Conservation (phyloP, 2,797 vertebrate genomes). For the Mallotus villosus region DNA sequence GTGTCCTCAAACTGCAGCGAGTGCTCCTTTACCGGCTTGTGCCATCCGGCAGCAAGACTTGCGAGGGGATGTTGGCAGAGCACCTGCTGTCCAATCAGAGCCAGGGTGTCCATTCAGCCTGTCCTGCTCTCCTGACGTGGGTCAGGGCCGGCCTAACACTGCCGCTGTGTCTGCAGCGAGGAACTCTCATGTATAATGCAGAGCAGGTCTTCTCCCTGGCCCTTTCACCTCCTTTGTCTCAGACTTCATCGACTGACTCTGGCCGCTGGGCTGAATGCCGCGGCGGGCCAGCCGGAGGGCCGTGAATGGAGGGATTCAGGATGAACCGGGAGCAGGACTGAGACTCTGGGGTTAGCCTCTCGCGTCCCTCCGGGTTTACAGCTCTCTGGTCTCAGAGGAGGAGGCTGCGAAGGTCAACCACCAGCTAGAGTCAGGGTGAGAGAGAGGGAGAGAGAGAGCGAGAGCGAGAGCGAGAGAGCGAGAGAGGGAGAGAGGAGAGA, state of each 20-base stretch:
- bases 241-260: conserved; percentile 42
- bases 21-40: conserved; percentile 45
- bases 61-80: conserved; percentile 46
- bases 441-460: neutral
- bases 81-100: conserved; percentile 43
- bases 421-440: neutral
- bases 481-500: no score
- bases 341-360: conserved; percentile 34
- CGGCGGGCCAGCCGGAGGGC: conserved; percentile 11
- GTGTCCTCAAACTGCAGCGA: conserved; percentile 51
- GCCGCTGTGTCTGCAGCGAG: conserved; percentile 29
- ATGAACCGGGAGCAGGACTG: neutral
- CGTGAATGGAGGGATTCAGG: conserved; percentile 23
- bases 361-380: conserved; percentile 40
- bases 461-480: no score
- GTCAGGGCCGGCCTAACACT: conserved; percentile 28
- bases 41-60: conserved; percentile 46
- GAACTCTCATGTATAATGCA: conserved; percentile 62
- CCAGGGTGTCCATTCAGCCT: conserved; percentile 50
- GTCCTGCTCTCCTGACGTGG: conserved; percentile 53
- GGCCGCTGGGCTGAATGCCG: conserved; percentile 36
- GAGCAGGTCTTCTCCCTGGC: conserved; percentile 28
- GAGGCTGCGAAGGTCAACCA: conserved; percentile 30
- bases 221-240: conserved; percentile 49
- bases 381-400: conserved; percentile 50